Conservation (phyloP, 2,113 vertebrate genomes). For the Natator depressus region DNA sequence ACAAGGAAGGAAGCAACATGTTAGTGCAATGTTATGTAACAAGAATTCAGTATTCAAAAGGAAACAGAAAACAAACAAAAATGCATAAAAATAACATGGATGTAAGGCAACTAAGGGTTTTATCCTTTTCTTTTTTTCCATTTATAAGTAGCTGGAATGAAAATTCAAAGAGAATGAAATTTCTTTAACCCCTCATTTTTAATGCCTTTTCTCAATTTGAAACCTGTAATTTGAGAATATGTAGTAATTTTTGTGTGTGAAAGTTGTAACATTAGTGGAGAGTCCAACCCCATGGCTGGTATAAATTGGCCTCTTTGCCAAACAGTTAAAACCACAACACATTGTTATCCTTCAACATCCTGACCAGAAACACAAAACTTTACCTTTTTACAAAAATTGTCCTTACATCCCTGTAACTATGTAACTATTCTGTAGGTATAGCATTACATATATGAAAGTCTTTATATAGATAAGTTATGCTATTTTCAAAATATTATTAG, state of each 20-base stretch:
- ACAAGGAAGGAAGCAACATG: conserved; percentile 59
- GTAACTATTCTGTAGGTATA: conserved; percentile 57
- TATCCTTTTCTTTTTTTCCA: not conserved
- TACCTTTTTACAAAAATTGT: not conserved
- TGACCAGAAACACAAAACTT: not conserved
- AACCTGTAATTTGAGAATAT: not conserved
- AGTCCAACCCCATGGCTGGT: not conserved
- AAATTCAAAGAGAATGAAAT: not conserved
- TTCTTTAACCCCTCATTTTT: not conserved
- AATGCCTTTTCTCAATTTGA: conserved; percentile 8
- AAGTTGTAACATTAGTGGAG: conserved; percentile 12
- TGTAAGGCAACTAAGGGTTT: conserved; percentile 57
- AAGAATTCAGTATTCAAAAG: conserved; percentile 29
- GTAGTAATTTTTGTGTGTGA: not conserved
- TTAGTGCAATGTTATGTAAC: conserved; percentile 74
- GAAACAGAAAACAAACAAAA: conserved; percentile 39
- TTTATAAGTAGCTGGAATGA: conserved; percentile 51
- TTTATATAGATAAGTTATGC: conserved; percentile 60
- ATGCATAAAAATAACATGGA: conserved; percentile 61
- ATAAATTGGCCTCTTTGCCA: conserved; percentile 1
- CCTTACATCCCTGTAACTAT: conserved; percentile 65
- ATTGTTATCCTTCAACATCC: conserved; percentile 37
- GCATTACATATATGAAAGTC: conserved; percentile 46
- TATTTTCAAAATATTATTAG: conserved; percentile 69
- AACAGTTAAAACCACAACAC: not conserved